Conservation (phyloP, 2,888 invertebrate species). For the Coleophora deauratella region DNA sequence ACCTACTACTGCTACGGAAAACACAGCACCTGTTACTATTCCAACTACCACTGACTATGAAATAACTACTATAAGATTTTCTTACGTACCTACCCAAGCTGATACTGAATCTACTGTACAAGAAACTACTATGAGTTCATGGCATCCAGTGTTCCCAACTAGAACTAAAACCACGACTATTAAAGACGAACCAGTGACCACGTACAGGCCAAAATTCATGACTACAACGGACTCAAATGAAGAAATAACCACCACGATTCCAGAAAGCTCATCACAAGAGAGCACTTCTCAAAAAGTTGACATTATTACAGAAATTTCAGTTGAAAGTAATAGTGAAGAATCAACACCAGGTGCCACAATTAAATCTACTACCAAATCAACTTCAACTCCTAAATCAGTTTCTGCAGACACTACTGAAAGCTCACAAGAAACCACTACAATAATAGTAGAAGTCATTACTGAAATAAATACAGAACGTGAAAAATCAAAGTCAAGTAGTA, state of each 20-base stretch:
- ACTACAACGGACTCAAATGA: conserved; percentile 39
- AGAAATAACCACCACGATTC: conserved; percentile 39
- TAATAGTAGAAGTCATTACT: conserved; percentile 39
- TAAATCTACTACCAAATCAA: conserved; percentile 19
- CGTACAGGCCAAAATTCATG: conserved; percentile 53
- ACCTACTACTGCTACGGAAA: conserved; percentile 8
- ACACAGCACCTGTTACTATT: conserved; percentile 13
- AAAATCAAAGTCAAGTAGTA: conserved; percentile 26
- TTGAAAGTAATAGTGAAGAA: conserved; percentile 21
- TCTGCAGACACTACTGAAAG: conserved; percentile 17
- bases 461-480: conserved; percentile 49
- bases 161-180: conserved; percentile 38
- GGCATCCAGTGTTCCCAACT: conserved; percentile 48
- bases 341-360: conserved; percentile 6
- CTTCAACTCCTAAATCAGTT: conserved; percentile 6
- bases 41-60: conserved; percentile 46
- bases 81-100: conserved; percentile 51
- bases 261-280: conserved; percentile 45
- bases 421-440: conserved; percentile 35
- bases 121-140: conserved; percentile 28
- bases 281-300: conserved; percentile 45
- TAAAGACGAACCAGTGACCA: conserved; percentile 47
- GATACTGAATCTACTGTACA: conserved; percentile 24
- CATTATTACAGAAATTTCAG: conserved; percentile 24
- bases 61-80: conserved; percentile 62